Conservation (phyloP, 2,797 vertebrate genomes). For the Tokudaia muenninki region DNA sequence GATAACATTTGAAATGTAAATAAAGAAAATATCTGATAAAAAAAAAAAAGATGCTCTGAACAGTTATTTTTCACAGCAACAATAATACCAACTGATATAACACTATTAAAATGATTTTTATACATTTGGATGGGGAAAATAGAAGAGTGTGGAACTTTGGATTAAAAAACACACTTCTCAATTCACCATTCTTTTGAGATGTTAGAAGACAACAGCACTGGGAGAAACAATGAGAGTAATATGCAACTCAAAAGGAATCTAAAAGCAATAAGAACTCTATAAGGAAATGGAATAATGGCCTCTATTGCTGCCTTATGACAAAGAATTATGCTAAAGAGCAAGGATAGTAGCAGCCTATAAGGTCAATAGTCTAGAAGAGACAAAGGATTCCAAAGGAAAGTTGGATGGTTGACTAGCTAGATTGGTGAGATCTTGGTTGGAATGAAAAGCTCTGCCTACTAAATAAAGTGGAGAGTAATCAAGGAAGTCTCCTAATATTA, state of each 20-base stretch:
- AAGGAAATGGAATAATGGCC: not conserved
- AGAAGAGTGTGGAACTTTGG: not conserved
- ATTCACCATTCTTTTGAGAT: not conserved
- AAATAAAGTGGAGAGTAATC: not conserved
- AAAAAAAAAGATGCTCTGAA: not conserved
- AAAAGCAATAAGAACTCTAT: not conserved
- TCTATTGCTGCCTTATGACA: not conserved
- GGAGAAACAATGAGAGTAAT: not conserved
- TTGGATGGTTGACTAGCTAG: not conserved
- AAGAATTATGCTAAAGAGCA: not conserved
- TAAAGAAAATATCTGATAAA: too few species aligned
- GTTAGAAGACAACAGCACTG: not conserved
- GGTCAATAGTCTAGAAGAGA: not conserved
- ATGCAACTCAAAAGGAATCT: not conserved
- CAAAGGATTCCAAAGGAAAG: not conserved
- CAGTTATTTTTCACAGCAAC: not conserved
- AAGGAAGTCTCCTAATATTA: not conserved
- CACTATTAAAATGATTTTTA: not conserved
- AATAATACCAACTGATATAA: not conserved
- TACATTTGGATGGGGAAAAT: not conserved
- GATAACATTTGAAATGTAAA: too few species aligned
- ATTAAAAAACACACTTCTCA: not conserved
- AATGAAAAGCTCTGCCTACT: not conserved
- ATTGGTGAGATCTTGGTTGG: not conserved
- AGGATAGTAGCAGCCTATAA: not conserved